Percentiles rank a stretch among this genome's conserved stretches.
Evolutionary conservation across 2,797 vertebrate genomes (phyloP).

Genomic region (Macropus fuliginosus): DNA sequence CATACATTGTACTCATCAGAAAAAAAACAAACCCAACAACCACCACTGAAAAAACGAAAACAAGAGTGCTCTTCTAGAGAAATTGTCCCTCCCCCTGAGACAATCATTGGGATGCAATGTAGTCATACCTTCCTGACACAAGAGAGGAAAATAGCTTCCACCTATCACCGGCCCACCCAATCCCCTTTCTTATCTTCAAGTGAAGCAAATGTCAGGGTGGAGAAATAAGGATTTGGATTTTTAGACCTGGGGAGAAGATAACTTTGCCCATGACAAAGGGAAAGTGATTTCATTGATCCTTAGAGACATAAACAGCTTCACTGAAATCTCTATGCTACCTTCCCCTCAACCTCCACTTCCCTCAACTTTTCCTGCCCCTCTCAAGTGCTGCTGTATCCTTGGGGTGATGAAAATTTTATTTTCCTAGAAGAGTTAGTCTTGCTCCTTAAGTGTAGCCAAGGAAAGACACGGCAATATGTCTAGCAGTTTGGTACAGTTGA

Average conservation of each 20-base stretch:
- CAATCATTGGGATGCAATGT: background rate
- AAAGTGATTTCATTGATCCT: background rate
- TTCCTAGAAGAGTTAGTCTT: background rate
- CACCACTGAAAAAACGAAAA: background rate
- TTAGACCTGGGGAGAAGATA: background rate
- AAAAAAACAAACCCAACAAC: background rate
- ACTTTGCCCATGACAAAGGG: background rate
- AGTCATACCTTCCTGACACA: background rate
- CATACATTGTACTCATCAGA: background rate
- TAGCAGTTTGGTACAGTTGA: background rate
- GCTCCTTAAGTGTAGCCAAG: background rate
- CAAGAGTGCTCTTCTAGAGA: background rate
- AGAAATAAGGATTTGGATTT: background rate
- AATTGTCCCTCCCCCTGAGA: background rate
- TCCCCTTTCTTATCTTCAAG: background rate
- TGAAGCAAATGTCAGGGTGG: background rate
- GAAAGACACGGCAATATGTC: background rate
- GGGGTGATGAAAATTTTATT: background rate
- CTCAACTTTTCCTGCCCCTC: accelerated
- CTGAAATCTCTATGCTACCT: background rate
- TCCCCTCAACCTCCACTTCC: background rate
- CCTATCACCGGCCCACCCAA: background rate
- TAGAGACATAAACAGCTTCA: background rate
- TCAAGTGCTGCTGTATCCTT: background rate
- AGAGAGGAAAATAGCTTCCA: background rate